phyloP scores from a whole-genome alignment of 2,888 invertebrate species.

The Troides helena region DNA sequence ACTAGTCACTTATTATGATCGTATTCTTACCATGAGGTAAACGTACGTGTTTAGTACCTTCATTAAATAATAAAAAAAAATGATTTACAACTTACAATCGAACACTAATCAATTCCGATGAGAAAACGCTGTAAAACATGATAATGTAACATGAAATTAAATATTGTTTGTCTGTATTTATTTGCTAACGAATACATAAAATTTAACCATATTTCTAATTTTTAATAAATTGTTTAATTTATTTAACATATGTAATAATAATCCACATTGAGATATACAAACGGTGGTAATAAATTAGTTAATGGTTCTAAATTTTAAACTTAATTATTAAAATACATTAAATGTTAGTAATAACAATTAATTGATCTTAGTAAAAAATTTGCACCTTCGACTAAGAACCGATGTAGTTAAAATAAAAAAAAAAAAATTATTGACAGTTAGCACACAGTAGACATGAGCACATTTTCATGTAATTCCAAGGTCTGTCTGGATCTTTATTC shows the following conservation, averaged over 20 bases:
- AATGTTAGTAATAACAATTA: neutral
- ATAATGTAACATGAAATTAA: too few species aligned
- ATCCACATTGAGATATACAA: neutral
- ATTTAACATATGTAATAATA: neutral
- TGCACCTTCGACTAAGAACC: neutral
- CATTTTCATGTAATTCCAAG: neutral
- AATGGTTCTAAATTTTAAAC: neutral
- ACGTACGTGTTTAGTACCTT: too few species aligned
- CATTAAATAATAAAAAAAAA: too few species aligned
- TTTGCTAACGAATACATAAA: too few species aligned
- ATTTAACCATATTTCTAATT: neutral
- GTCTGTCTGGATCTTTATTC: constrained; percentile 12
- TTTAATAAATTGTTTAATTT: neutral
- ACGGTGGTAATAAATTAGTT: neutral
- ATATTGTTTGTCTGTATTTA: too few species aligned
- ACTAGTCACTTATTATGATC: too few species aligned
- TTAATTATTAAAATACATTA: neutral
- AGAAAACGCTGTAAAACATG: neutral
- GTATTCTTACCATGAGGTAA: too few species aligned
- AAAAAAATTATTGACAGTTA: neutral
- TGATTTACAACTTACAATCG: neutral
- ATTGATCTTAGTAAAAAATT: neutral
- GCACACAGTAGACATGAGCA: neutral
- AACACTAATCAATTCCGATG: neutral
- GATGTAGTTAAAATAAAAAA: neutral